A percentile compares a stretch with the other conserved stretches of the same genome.
Evolutionary conservation across 2,113 vertebrate species (phyloP).

Genomic region (Rana temporaria): DNA sequence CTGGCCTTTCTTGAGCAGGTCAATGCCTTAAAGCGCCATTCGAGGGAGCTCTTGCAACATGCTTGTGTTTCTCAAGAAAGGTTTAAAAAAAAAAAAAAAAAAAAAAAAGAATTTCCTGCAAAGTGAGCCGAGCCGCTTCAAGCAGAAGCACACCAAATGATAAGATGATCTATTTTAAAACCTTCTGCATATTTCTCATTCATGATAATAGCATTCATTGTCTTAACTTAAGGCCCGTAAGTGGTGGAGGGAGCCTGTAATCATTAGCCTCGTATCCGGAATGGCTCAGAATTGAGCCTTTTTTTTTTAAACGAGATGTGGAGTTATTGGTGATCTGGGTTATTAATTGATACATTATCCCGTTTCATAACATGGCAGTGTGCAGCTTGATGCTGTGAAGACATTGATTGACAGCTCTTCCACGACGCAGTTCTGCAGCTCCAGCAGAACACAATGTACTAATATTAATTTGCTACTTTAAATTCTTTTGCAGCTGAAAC

Average conservation of each 20-base stretch:
- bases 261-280: not conserved
- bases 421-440: too few relatives aligned
- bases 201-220: conserved; percentile 19
- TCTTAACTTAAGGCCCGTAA: not conserved
- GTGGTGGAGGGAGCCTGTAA: not conserved
- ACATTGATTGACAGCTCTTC: not conserved
- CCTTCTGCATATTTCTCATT: conserved; percentile 14
- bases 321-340: not conserved
- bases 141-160: conserved; percentile 18
- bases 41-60: conserved; percentile 44
- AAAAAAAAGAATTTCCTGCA: not conserved
- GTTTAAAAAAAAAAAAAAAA: not conserved
- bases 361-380: not conserved
- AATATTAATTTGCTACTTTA: too few relatives aligned
- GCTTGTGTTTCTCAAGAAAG: conserved; percentile 7
- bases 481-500: too few relatives aligned
- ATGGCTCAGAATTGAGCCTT: not conserved
- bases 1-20: not conserved
- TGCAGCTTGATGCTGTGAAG: not conserved
- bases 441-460: too few relatives aligned
- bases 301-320: not conserved
- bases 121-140: conserved; percentile 12
- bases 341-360: not conserved
- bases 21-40: conserved; percentile 16
- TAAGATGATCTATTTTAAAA: conserved; percentile 43